phyloP scores from a whole-genome alignment of 1,140 invertebrate species.

The Musca vetustissima region DNA sequence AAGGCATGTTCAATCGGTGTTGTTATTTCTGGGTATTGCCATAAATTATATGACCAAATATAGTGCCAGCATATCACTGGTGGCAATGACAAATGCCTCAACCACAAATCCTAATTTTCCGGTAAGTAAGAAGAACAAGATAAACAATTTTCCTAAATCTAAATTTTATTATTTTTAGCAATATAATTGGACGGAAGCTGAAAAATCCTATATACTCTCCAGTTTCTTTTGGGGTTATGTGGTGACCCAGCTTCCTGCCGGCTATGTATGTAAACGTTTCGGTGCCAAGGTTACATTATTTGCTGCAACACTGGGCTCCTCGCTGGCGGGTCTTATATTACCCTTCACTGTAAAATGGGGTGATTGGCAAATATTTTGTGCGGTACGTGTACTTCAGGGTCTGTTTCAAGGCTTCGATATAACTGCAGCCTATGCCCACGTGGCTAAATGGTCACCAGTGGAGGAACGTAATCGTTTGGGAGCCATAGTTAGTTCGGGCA shows the following conservation, averaged over 20 bases:
- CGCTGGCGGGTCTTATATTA: constrained; percentile 55
- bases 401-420: constrained; percentile 77
- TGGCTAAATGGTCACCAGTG: constrained; percentile 76
- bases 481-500: constrained; percentile 65
- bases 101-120: constrained; percentile 34
- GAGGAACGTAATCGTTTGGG: constrained; percentile 62
- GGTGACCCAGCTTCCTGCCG: constrained; percentile 65
- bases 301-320: constrained; percentile 59
- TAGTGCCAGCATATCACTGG: constrained; percentile 62
- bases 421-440: constrained; percentile 74
- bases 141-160: no score
- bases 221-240: constrained; percentile 69
- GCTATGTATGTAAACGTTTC: constrained; percentile 65
- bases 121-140: constrained; percentile 35
- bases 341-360: constrained; percentile 55
- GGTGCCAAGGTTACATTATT: constrained; percentile 66
- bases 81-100: constrained; percentile 64
- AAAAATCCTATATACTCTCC: constrained; percentile 62
- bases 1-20: constrained; percentile 63
- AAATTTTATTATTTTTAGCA: constrained; percentile 48
- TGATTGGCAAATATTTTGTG: constrained; percentile 63
- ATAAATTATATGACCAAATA: constrained; percentile 66
- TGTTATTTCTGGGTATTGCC: constrained; percentile 61
- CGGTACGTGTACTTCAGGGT: constrained; percentile 72
- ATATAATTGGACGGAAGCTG: constrained; percentile 58